Conservation (phyloP, 2,113 vertebrate genomes). For the Zonotrichia leucophrys region DNA sequence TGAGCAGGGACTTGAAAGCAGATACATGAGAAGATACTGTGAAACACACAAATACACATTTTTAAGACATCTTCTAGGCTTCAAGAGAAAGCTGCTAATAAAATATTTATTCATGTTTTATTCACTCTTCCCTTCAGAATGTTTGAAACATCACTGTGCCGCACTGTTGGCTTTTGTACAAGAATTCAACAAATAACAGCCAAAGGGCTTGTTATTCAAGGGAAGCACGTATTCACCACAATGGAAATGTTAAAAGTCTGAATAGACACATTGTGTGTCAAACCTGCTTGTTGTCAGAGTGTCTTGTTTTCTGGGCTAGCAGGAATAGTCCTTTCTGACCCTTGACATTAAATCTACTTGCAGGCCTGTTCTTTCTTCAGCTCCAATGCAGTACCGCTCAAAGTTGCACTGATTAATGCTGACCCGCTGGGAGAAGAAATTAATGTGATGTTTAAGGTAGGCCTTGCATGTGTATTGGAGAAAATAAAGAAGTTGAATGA, state of each 20-base stretch:
- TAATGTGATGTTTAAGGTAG: constrained; percentile 98
- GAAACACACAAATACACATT: not conserved
- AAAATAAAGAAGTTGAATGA: not conserved
- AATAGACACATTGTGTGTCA: constrained; percentile 15
- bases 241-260: not conserved
- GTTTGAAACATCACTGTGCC: not conserved
- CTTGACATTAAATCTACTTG: constrained; percentile 52
- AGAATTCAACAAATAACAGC: constrained; percentile 3
- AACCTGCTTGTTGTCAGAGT: constrained; percentile 9
- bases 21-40: not conserved
- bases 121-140: not conserved
- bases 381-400: constrained; percentile 95
- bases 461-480: not conserved
- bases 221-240: not conserved
- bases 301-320: not conserved
- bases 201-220: not conserved
- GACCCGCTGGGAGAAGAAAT: constrained; percentile 96
- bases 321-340: not conserved
- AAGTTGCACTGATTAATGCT: constrained; percentile 89
- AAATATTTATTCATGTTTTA: not conserved
- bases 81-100: not conserved
- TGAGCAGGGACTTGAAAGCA: not conserved
- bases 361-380: constrained; percentile 99
- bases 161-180: constrained; percentile 16
- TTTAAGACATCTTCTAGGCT: not conserved